Evolutionary conservation across 2,797 vertebrate genomes (phyloP), one percentile per base, ranked within the genome.

Genomic region (Girardinus metallicus): DNA sequence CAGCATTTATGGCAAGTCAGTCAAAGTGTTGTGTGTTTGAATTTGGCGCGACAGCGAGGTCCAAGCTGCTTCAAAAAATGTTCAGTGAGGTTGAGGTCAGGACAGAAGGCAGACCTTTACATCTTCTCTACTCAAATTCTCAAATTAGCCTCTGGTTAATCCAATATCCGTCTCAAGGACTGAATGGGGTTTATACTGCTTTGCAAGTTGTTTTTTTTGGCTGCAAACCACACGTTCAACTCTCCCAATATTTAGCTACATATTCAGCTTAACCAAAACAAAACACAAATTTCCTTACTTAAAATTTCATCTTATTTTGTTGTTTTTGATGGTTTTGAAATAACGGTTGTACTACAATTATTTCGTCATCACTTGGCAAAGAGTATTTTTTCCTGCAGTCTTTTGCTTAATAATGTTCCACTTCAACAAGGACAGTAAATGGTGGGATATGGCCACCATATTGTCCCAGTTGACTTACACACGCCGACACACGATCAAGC

Each of bases 371-470:
- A 43, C 66, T 68, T 66, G 64, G 41, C 4, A 68, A 41, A 66
- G 18, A 39, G 36, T 11, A 11, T 5, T 66, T 66, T 75, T 43
- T 74, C 29, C 74, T 60, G 26, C 16, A 7, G 31, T 72, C n/a
- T 83, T 84, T 77, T 43, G 39, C 39, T 87, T 80, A 83, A 80
- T 73, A 75, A 81, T 82, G 83, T 89, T 87, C 80, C 55, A 47
- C 74, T 86, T 86, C 60, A 87, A 82, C 55, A 77, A 68, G 34
- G 70, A 81, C 74, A 76, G 80, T 92, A 90, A 92, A 88, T 89
- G 85, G 82, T 89, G 88, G 84, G 85, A 90, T 89, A 92, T 86
- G 90, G 87, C 77, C 86, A 90, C 85, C 90, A 92, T 91, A 93
- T 92, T 93, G 89, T 89, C 89, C 87, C 88, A 83, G 83, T 87